Evolutionary conservation across 2,113 vertebrate genomes (phyloP).

Genomic region (Himantopus leucocephalus): DNA sequence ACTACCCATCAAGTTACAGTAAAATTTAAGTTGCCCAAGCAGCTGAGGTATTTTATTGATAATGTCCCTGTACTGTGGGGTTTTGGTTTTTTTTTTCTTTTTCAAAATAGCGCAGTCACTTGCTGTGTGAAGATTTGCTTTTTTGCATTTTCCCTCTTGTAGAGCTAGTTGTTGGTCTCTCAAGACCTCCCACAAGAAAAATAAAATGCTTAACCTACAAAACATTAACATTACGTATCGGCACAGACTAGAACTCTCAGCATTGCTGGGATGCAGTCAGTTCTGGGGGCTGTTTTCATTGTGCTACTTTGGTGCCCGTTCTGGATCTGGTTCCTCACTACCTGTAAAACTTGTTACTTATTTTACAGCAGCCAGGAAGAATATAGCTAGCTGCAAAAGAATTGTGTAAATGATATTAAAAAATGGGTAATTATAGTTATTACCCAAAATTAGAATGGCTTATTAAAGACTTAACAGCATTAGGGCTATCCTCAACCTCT

Average conservation of each 20-base stretch:
- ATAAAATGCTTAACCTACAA: neutral
- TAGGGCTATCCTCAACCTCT: neutral
- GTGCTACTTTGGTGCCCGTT: neutral
- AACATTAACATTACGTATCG: neutral
- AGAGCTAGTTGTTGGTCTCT: neutral
- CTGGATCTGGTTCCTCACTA: neutral
- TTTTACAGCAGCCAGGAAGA: neutral
- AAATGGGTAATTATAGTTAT: neutral
- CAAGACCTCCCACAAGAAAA: neutral
- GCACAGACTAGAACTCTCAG: neutral
- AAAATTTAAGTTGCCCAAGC: neutral
- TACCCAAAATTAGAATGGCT: neutral
- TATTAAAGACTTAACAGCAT: neutral
- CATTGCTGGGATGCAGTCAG: neutral
- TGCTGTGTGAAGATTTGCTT: neutral
- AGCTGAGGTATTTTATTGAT: neutral
- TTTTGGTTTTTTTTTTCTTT: too few species aligned
- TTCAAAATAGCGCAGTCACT: neutral
- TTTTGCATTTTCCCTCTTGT: neutral
- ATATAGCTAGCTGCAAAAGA: neutral
- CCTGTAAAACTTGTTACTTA: neutral
- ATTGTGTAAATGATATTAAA: neutral
- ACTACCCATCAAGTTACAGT: neutral
- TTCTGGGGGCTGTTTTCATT: neutral
- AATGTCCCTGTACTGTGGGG: neutral